Evolutionary conservation across 1,140 invertebrate genomes (phyloP).

Genomic region (Odontomachus brunneus): DNA sequence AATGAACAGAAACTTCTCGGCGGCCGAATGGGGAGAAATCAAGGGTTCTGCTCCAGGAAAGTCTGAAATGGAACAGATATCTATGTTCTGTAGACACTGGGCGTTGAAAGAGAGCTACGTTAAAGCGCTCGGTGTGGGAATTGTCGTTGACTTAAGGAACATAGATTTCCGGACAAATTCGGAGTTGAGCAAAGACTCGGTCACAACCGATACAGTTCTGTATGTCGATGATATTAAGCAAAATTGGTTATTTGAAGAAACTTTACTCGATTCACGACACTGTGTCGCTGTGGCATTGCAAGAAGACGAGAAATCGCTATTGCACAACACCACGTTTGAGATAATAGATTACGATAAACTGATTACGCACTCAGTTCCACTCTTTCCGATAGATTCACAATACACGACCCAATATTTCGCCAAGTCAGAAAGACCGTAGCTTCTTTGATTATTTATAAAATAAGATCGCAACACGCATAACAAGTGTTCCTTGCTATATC

Average conservation of each 20-base stretch:
- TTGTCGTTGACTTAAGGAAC: constrained; percentile 91
- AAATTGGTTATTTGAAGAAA: constrained; percentile 95
- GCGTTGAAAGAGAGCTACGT: constrained; percentile 98
- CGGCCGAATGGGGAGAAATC: constrained; percentile 92
- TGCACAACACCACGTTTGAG: constrained; percentile 79
- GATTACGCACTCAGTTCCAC: constrained; percentile 85
- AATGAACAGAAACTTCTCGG: constrained; percentile 94
- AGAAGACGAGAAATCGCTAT: constrained; percentile 44
- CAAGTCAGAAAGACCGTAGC: constrained; percentile 81
- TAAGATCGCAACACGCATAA: constrained; percentile 20
- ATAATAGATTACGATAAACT: constrained; percentile 86
- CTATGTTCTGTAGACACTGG: constrained; percentile 95
- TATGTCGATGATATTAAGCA: constrained; percentile 87
- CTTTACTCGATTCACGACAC: constrained; percentile 91
- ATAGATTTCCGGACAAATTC: constrained; percentile 91
- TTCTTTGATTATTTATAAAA: constrained; percentile 40
- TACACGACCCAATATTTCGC: constrained; percentile 86
- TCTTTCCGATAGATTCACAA: constrained; percentile 85
- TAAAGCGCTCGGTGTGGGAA: constrained; percentile 95
- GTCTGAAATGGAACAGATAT: constrained; percentile 87
- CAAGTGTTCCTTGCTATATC: constrained; percentile 25
- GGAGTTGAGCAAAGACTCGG: constrained; percentile 81
- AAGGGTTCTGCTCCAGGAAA: constrained; percentile 73
- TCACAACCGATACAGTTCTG: constrained; percentile 89
- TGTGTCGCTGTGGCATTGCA: constrained; percentile 92